Base-by-base conservation (phyloP, 2,113 vertebrate species). In the Callionymus lyra region DNA sequence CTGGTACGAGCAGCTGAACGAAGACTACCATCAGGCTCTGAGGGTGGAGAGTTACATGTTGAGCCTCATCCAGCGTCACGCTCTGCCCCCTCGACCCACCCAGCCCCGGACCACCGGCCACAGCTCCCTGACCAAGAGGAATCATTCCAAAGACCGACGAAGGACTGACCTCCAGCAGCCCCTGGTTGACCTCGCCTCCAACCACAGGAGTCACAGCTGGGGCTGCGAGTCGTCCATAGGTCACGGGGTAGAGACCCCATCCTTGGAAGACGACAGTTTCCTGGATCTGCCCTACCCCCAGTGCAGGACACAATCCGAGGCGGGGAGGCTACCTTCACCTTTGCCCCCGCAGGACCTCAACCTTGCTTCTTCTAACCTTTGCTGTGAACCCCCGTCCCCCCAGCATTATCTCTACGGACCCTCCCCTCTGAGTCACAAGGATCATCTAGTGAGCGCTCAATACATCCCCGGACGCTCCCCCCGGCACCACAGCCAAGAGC, bases 21-120 rank as follows among this genome's bases (percentile, higher is more conserved):
- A 18, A 6, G 72, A 63, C 10, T 70, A 80, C 44, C 77, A 84
- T 34, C 80, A 82, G 2, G 80, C 84, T 33, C 68, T 87, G 56
- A 84, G 82, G 46, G 85, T 89, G 11, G 90, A 94, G 59, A 78
- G 82, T 37, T 92, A 91, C 74, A 94, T 94, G 68, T 71, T 91
- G 1, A 79, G 74, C 56, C 90, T 94, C 11, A 72, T 94, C 47
- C 87, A 90, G 53, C 87, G 87, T 4, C 74, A 88, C 16, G 79
- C 84, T 47, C 72, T 83, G 12, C 69, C 82, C 14, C 78, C 78
- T 4, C 74, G 83, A 34, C 82, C 80, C 3, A 84, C 80, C 57
- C 85, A 87, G 59, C 87, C 87, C 41, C 80, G 86, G 50, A 87
- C 86, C 18, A 87, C 79, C 14, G 69, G 84, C 57, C 78, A 88